Percentiles rank a stretch among this genome's conserved stretches.
phyloP scores from a whole-genome alignment of 2,888 invertebrate species.

The Stenolophus ochropezus region DNA sequence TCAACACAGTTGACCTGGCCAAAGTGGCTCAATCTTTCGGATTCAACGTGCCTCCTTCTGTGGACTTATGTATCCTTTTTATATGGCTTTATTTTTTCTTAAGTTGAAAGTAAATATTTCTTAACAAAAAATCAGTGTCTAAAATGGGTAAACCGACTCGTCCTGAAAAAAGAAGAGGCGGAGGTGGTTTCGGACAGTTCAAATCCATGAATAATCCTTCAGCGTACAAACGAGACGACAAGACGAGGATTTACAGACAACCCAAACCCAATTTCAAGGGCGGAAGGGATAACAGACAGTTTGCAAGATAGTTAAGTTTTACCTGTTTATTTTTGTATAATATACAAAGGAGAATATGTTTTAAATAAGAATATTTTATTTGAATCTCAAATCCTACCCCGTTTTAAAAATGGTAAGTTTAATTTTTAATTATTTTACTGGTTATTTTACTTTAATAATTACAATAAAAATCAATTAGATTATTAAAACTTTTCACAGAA shows the following conservation, averaged over 20 bases:
- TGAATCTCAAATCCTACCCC: neutral
- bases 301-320: slow-evolving; percentile 66
- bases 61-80: slow-evolving; percentile 85
- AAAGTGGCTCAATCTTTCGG: slow-evolving; percentile 95
- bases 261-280: slow-evolving; percentile 72
- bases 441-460: neutral
- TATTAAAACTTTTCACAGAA: too few species aligned
- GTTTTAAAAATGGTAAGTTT: neutral
- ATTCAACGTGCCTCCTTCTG: slow-evolving; percentile 94
- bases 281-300: slow-evolving; percentile 69
- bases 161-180: slow-evolving; percentile 84
- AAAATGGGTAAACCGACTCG: slow-evolving; percentile 75
- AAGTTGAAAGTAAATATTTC: too few species aligned
- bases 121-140: slow-evolving; percentile 22
- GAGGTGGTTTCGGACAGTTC: slow-evolving; percentile 87
- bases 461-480: too few species aligned
- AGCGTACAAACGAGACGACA: slow-evolving; percentile 74
- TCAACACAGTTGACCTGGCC: slow-evolving; percentile 91
- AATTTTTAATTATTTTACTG: neutral
- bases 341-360: neutral
- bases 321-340: slow-evolving; percentile 16
- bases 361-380: neutral
- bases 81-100: too few species aligned
- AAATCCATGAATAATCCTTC: slow-evolving; percentile 80
- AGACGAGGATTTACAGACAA: slow-evolving; percentile 79